phyloP scores from a whole-genome alignment of 2,113 vertebrate genomes.

The Dolichallabes microphthalmus region DNA sequence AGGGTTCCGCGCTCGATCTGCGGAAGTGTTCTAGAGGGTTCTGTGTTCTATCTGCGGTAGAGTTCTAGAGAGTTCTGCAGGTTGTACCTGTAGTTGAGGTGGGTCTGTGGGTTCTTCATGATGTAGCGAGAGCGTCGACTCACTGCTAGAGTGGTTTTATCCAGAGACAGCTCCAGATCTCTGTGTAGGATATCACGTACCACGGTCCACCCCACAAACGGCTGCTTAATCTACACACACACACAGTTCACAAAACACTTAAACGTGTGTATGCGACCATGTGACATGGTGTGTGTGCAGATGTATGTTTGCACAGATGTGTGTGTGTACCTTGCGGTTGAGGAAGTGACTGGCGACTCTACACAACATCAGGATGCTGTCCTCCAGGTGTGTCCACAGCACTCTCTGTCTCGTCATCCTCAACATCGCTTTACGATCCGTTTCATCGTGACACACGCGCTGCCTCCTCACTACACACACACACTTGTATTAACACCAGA shows the following conservation, averaged over 20 bases:
- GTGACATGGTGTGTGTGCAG: not conserved
- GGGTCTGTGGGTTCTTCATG: conserved; percentile 89
- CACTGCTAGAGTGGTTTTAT: conserved; percentile 91
- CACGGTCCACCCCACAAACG: conserved; percentile 87
- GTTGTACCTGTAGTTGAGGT: conserved; percentile 81
- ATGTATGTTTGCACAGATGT: not conserved
- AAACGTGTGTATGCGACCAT: not conserved
- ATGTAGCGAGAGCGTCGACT: conserved; percentile 88
- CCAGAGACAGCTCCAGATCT: conserved; percentile 85
- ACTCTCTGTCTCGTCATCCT: conserved; percentile 91
- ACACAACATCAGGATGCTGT: conserved; percentile 92
- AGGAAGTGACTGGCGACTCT: conserved; percentile 86
- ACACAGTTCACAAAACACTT: not conserved
- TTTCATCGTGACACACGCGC: conserved; percentile 79
- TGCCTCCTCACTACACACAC: conserved; percentile 52
- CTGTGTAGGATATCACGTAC: conserved; percentile 89
- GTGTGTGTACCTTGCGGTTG: conserved; percentile 84
- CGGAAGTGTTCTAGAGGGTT: too few species aligned
- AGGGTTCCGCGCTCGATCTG: too few species aligned
- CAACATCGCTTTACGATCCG: conserved; percentile 84
- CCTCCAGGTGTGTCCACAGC: conserved; percentile 86
- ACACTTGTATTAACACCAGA: not conserved
- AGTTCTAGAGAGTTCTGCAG: not conserved
- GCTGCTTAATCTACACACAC: conserved; percentile 80
- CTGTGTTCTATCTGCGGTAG: not conserved